Evolutionary conservation across 2,888 invertebrate genomes (phyloP), one percentile per base, ranked within the genome.

Genomic region (Sarcophaga carnaria): DNA sequence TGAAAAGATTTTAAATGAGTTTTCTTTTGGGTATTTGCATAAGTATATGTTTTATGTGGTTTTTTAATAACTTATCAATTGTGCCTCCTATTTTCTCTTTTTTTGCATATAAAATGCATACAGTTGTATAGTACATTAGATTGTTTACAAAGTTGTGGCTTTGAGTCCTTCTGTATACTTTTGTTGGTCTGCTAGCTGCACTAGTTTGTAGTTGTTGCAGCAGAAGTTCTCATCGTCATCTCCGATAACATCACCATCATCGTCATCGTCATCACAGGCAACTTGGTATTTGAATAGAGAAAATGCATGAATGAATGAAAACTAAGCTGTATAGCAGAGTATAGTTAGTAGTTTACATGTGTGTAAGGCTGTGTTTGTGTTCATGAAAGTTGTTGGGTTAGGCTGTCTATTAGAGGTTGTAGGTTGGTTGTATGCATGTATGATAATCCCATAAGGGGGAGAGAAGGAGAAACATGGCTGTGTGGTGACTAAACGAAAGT

Each of bases 221-320:
- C 4, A 37, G 37, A 25, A 3, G 0, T 47, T 27, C 17, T 64
- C 47, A 14, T 47, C 59, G 49, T 72, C 49, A 22, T 83, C 60
- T 47, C 77, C 47, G n/a, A 66, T 14, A 22, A 27, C 63, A 71
- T 72, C 20, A 47, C 20, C 63, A 79, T 63, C 14, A 70, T 22
- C 69, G 64, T 37, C 69, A 60, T 47, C 78, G 67, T 69, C 76
- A 64, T 27, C 82, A 45, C 25, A 54, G 75, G 12, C 79, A 66
- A 25, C 37, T 37, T 37, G 37, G 10, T 60, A 79, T 84, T 81
- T 84, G 63, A 87, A 84, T 84, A 84, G 87, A 8, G 37, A 81
- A 87, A 77, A 79, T 81, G 63, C 69, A 81, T 87, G 87, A 87
- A 87, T 87, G 82, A 83, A 80, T 80, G 80, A 63, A 54, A 67